These are phyloP conservation scores for Troides aeacus DNA, from an alignment of 2,888 invertebrate species.

Conservation along the genomic window DNA sequence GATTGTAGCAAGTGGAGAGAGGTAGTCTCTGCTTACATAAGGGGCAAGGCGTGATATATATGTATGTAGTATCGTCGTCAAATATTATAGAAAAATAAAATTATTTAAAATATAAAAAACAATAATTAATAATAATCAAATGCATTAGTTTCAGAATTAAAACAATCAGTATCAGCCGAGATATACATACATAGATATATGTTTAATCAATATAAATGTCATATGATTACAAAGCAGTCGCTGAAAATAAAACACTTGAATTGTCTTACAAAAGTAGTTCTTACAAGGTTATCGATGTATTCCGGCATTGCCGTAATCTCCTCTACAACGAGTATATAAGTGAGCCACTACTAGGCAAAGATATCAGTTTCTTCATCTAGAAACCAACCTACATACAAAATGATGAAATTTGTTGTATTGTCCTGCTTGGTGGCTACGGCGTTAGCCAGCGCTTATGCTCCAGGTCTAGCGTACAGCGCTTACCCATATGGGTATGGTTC, in stretches of 20 bases:
- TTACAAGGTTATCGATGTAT: constrained; percentile 57
- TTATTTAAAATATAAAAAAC: background rate
- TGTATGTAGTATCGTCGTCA: too few species aligned
- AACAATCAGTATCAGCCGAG: background rate
- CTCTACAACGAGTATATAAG: constrained; percentile 39
- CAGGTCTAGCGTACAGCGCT: constrained; percentile 43
- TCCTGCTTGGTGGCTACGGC: constrained; percentile 81
- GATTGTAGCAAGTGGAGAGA: too few species aligned
- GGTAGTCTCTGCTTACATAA: too few species aligned
- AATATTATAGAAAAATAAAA: background rate
- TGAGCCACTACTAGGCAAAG: constrained; percentile 19
- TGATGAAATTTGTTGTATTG: constrained; percentile 81
- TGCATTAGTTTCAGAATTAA: background rate
- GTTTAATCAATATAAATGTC: constrained; percentile 5
- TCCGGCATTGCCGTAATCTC: constrained; percentile 53
- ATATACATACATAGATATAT: background rate
- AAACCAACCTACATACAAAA: constrained; percentile 65
- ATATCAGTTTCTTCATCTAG: constrained; percentile 60
- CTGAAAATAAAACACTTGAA: constrained; percentile 40
- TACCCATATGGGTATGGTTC: constrained; percentile 29
- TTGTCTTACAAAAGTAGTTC: constrained; percentile 58
- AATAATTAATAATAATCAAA: background rate
- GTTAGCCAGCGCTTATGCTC: constrained; percentile 66
- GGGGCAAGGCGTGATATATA: too few species aligned
- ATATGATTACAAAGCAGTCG: constrained; percentile 37